Evolutionary conservation across 2,113 vertebrate species (phyloP).

Genomic region (Syngnathus scovelli): DNA sequence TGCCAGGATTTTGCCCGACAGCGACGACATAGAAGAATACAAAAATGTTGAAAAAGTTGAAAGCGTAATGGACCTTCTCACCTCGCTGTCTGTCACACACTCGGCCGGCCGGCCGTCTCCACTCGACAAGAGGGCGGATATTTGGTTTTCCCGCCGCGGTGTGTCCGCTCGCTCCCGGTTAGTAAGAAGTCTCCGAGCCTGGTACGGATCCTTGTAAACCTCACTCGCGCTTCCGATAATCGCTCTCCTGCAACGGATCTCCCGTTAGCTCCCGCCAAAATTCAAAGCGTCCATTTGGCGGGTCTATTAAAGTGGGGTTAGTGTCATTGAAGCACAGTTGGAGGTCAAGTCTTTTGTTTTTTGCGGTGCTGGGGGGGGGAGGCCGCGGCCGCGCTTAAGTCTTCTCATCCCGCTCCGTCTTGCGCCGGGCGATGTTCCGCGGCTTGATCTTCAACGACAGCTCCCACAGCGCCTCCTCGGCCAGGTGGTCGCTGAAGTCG

Average conservation of each 20-base stretch:
- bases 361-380: neutral
- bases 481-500: conserved; percentile 97
- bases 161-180: conserved; percentile 47
- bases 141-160: conserved; percentile 48
- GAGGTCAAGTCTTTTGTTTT: conserved; percentile 44
- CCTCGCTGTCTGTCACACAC: conserved; percentile 35
- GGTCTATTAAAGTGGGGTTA: conserved; percentile 68
- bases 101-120: conserved; percentile 32
- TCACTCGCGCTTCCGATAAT: conserved; percentile 36
- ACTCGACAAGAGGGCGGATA: conserved; percentile 53
- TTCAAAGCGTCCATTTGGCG: conserved; percentile 40
- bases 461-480: conserved; percentile 96
- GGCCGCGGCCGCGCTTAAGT: conserved; percentile 70
- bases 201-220: conserved; percentile 52
- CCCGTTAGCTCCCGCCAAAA: conserved; percentile 46
- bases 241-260: conserved; percentile 28
- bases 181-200: conserved; percentile 48
- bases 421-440: conserved; percentile 85
- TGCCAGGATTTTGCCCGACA: neutral
- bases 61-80: conserved; percentile 52
- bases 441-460: conserved; percentile 98
- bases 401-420: conserved; percentile 93
- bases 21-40: neutral
- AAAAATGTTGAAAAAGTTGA: conserved; percentile 14
- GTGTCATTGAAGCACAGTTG: conserved; percentile 64